Evolutionary conservation across 2,113 vertebrate genomes (phyloP), one percentile per base, ranked within the genome.

Genomic region (Camelus dromedarius): DNA sequence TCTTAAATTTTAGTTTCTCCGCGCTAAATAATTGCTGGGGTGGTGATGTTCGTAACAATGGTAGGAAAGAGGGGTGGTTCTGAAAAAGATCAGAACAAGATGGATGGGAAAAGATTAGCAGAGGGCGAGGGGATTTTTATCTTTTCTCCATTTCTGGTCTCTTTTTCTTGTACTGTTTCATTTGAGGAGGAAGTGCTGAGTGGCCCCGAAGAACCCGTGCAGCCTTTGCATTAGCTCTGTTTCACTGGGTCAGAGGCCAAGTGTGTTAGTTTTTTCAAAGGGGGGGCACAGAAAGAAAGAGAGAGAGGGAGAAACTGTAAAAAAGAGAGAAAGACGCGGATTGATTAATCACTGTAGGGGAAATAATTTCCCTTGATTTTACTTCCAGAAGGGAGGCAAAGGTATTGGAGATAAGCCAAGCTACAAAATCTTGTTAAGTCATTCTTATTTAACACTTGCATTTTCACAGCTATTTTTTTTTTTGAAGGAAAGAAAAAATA

Each of bases 351-450:
- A 50, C 58, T 48, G 38, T 50, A 77, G 6, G 16, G 52, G 20
- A 85, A 75, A 67, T 75, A 73, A 5, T 91, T 87, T 95, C 66
- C 46, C 35, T 94, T 79, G 56, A 18, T 80, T 87, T 92, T 84
- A 92, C 70, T 77, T 96, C n/a, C 15, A 75, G 48, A 88, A 60
- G 79, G 72, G 30, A 89, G 19, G 5, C 60, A 77, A 77, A 62
- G 4, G 3, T 56, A 77, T 22, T 70, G 38, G 58, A 62, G 54
- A 66, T 89, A 50, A 8, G 22, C 35, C 93, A 76, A 89, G 80
- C 70, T 48, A n/a, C 22, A 46, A 60, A 6, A 5, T 28, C 62
- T 73, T 81, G 35, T 69, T 86, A 81, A 82, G 30, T 64, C 11
- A 32, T 86, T 84, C 9, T 88, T 72, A 70, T 60, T 79, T 54